These are phyloP conservation scores for Psittacula cyanocephala DNA, from an alignment of 2,113 vertebrate species.

Conservation along the genomic window DNA sequence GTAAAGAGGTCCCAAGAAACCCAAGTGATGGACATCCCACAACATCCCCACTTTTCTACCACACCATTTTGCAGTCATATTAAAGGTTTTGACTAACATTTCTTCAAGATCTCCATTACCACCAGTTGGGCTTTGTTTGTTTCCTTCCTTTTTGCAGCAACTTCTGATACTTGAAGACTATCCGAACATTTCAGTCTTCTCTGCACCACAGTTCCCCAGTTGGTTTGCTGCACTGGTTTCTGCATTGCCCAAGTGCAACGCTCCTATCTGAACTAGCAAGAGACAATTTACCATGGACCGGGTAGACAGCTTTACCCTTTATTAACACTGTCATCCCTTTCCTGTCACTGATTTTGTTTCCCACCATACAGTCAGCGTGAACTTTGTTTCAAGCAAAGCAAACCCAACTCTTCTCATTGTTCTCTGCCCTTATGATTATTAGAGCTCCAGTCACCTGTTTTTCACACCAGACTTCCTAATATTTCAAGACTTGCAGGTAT, in stretches of 20 bases:
- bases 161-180: not conserved
- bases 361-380: not conserved
- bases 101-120: not conserved
- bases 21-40: not conserved
- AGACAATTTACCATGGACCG: not conserved
- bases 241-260: not conserved
- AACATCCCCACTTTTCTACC: not conserved
- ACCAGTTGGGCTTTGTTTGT: not conserved
- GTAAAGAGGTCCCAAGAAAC: not conserved
- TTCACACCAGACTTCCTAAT: not conserved
- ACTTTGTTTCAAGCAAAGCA: not conserved
- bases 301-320: not conserved
- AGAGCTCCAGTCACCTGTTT: not conserved
- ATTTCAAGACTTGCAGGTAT: not conserved
- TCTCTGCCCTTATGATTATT: not conserved
- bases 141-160: not conserved
- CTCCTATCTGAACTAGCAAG: not conserved
- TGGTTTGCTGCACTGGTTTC: not conserved
- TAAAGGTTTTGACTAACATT: not conserved
- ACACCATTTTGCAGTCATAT: not conserved
- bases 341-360: not conserved
- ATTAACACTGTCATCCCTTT: not conserved
- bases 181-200: not conserved
- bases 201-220: not conserved
- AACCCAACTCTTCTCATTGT: not conserved